Percentiles rank a stretch among this genome's conserved stretches.
These are phyloP conservation scores for Hirtodrosophila duncani DNA, from an alignment of 2,888 invertebrate genomes.

Conservation along the genomic window DNA sequence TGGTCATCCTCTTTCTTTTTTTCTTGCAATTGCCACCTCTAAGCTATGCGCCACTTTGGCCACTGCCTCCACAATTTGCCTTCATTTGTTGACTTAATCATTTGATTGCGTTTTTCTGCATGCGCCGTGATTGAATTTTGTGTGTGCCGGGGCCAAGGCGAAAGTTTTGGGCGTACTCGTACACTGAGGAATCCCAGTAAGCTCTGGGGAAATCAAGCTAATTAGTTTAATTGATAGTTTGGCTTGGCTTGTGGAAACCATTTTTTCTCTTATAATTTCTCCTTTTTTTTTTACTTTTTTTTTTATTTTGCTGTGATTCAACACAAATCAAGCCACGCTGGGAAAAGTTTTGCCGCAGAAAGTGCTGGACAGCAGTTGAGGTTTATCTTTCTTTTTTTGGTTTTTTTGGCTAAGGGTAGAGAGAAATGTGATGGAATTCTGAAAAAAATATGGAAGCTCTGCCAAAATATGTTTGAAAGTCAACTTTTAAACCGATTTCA, in stretches of 20 bases:
- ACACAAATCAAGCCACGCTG: slow-evolving; percentile 18
- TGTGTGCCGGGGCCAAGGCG: slow-evolving; percentile 28
- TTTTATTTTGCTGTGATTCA: slow-evolving; percentile 13
- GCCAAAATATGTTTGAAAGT: too few relatives aligned
- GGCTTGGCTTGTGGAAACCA: slow-evolving; percentile 26
- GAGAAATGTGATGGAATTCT: too few relatives aligned
- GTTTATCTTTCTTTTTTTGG: slow-evolving; percentile 3
- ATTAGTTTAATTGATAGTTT: slow-evolving; percentile 72
- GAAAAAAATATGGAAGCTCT: too few relatives aligned
- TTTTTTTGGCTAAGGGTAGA: slow-evolving; percentile 1
- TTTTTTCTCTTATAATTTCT: slow-evolving; percentile 11
- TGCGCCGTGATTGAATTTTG: slow-evolving; percentile 66
- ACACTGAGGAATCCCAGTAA: slow-evolving; percentile 7
- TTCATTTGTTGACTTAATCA: slow-evolving; percentile 72
- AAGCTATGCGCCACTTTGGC: slow-evolving; percentile 7
- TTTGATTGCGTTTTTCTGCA: slow-evolving; percentile 71
- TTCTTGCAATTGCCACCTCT: slow-evolving; percentile 20
- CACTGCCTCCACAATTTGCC: slow-evolving; percentile 59
- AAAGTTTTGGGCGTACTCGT: slow-evolving; percentile 33
- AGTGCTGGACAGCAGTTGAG: slow-evolving; percentile 14
- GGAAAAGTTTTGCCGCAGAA: slow-evolving; percentile 40
- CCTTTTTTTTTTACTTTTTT: not conserved
- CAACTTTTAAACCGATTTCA: too few relatives aligned
- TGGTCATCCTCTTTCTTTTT: slow-evolving; percentile 18
- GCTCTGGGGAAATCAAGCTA: slow-evolving; percentile 50